Conservation (phyloP, 1,140 invertebrate species). For the Orchesella cincta region DNA sequence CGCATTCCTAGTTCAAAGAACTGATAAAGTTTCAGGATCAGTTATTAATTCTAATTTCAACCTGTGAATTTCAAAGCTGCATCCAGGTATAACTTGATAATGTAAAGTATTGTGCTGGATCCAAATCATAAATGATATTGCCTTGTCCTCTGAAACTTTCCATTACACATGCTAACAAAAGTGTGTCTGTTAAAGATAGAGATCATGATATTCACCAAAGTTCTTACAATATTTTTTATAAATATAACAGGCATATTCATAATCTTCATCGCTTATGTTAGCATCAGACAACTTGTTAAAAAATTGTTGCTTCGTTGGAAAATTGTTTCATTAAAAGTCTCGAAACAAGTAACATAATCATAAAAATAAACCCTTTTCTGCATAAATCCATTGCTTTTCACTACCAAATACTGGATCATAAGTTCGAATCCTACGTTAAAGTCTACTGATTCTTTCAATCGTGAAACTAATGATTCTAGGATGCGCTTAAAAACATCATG, state of each 20-base stretch:
- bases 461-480: neutral
- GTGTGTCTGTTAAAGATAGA: constrained; percentile 51
- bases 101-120: constrained; percentile 52
- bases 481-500: neutral
- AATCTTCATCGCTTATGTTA: constrained; percentile 42
- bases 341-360: neutral
- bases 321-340: constrained; percentile 38
- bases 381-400: neutral
- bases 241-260: constrained; percentile 50
- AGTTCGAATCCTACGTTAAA: neutral
- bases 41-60: constrained; percentile 48
- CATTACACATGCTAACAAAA: constrained; percentile 52
- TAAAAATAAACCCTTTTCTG: constrained; percentile 6
- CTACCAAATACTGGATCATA: neutral
- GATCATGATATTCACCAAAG: constrained; percentile 52
- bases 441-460: neutral
- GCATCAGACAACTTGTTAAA: constrained; percentile 35
- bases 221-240: constrained; percentile 52
- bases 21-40: constrained; percentile 51
- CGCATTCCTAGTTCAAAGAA: constrained; percentile 50
- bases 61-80: constrained; percentile 48
- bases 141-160: constrained; percentile 50
- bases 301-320: constrained; percentile 41
- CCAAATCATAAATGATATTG: constrained; percentile 42
- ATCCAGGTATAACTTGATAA: constrained; percentile 52